phyloP scores from a whole-genome alignment of 2,113 vertebrate species.

The Cynocephalus volans region DNA sequence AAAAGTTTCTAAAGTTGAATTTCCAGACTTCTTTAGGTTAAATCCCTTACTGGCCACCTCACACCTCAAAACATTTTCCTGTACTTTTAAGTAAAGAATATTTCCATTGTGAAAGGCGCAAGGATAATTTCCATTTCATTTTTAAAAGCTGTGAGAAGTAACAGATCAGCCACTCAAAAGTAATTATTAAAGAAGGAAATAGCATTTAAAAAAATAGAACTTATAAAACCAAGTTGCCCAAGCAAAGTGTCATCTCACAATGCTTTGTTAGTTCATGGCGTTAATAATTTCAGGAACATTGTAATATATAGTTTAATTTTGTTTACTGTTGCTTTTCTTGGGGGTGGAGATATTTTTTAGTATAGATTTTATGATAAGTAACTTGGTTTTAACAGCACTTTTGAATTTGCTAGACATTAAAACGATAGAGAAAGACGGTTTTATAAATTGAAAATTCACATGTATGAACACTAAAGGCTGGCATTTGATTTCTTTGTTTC shows the following conservation, averaged over 20 bases:
- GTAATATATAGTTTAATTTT: slow-evolving; percentile 72
- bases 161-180: not conserved
- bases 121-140: slow-evolving; percentile 27
- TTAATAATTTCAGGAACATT: slow-evolving; percentile 39
- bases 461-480: slow-evolving; percentile 72
- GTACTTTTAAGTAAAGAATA: not conserved
- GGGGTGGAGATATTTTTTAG: slow-evolving; percentile 59
- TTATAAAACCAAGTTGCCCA: slow-evolving; percentile 37
- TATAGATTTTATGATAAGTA: slow-evolving; percentile 78
- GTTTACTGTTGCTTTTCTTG: slow-evolving; percentile 71
- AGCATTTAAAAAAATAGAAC: not conserved
- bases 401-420: slow-evolving; percentile 76
- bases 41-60: not conserved
- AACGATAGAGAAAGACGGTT: slow-evolving; percentile 77
- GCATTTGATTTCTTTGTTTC: slow-evolving; percentile 81
- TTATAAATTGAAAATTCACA: slow-evolving; percentile 80
- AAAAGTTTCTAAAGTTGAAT: not conserved
- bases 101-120: not conserved
- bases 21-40: slow-evolving; percentile 3
- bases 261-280: slow-evolving; percentile 9
- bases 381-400: slow-evolving; percentile 70
- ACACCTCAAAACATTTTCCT: not conserved
- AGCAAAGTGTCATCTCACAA: not conserved
- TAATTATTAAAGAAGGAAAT: slow-evolving; percentile 52
- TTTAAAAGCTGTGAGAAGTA: slow-evolving; percentile 18